Evolutionary conservation across 2,113 vertebrate species (phyloP), one percentile per base, ranked within the genome.

Genomic region (Syrmaticus mikado): DNA sequence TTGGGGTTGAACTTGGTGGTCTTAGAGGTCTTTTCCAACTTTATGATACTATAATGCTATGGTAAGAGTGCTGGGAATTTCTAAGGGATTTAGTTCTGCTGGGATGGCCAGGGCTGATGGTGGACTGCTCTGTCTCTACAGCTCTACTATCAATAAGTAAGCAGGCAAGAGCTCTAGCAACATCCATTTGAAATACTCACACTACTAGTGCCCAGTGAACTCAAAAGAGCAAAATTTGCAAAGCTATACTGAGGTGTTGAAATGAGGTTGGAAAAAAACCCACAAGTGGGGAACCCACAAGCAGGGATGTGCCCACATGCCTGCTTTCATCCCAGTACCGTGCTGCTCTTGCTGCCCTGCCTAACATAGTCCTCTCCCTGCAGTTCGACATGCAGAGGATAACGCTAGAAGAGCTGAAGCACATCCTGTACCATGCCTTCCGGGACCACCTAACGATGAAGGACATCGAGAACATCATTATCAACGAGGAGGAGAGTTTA

Each of bases 401-500:
- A 98, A 99, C 98, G 2, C 97, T 99, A 97, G 99, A 99, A 76
- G 99, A 99, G 97, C 97, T 99, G 93, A 99, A 99, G 97, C 99
- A 99, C 97, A 99, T 99, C 95, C 98, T 99, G 68, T 99, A 99
- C 96, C 99, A 99, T 2, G 99, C 99, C 94, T 99, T 99, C 97
- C 98, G 98, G 13, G 99, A 99, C 96, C 99, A 99, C 95, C 95
- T 99, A 75, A 99, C 99, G 4, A 99, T 99, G 99, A 99, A 99
- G 97, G 99, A 99, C 98, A 99, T 99, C 0, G 99, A 99, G 97
- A 99, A 99, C 98, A 99, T 99, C 97, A 99, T 99, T 96, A 99
- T 99, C 97, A 99, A 98, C 0, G 99, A 99, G 96, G 99, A 99
- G 88, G 99, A 99, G 97, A 99, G 99, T 92, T 97, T 99, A 88